Base-by-base conservation (phyloP, 2,113 vertebrate genomes). In the Aythya baeri region DNA sequence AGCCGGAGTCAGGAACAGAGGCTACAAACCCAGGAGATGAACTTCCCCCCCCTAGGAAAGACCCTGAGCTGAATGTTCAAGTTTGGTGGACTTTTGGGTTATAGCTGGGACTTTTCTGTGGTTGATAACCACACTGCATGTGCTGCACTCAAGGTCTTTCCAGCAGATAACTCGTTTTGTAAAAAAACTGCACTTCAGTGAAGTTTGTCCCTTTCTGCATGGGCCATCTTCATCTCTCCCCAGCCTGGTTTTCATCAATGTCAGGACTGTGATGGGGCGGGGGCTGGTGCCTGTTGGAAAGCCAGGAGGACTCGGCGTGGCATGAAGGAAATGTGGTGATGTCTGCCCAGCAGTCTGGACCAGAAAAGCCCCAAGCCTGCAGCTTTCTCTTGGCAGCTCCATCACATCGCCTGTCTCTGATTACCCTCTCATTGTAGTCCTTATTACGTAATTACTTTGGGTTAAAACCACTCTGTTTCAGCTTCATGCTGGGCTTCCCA, bases 201-300 rank as follows among this genome's bases (percentile, higher is more conserved):
- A 81, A 72, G 7, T 82, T 94, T 82, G 41, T 38, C 22, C 44
- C 54, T 90, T 79, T 68, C n/a, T 54, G 38, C n/a, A 31, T 17
- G 36, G 46, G 61, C 34, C 41, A 63, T 49, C 11, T 62, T 61
- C 82, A 59, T 54, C 12, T 27, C 36, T 17, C 12, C 77, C 55
- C 46, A 86, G 31, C 20, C 54, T 59, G 25, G 32, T 76, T 81
- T 72, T 43, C 36, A n/a, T 23, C 3, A 3, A 15, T 2, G 2
- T 16, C 0, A 0, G 9, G 21, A 32, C 36, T 54, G 36, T 41
- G 49, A 59, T 1, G 3, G 3, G 27, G n/a, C n/a, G 12, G 26
- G 58, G 34, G 31, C 16, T 2, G 6, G 54, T 44, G 62, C 20
- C 50, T 2, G 1, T 1, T 6, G 8, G 44, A 59, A n/a, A 16